Base-by-base conservation (phyloP, 2,113 vertebrate species). In the Hemiprocne comata region DNA sequence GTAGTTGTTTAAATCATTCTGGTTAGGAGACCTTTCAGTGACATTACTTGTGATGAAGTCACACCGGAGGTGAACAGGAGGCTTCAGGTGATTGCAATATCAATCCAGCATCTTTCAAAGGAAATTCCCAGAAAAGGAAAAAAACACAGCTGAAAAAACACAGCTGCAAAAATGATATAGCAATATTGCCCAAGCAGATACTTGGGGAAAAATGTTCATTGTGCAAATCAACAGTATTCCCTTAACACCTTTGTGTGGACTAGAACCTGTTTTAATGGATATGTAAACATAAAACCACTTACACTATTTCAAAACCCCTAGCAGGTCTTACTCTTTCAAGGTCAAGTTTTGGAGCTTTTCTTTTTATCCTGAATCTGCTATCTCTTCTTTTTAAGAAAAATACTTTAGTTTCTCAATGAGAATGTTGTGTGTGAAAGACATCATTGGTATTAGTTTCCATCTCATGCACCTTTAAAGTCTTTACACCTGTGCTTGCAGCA, bases 141-240 rank as follows among this genome's bases (percentile, higher is more conserved):
- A 82, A 85, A 58, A 55, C 6, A 26, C 57, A 90, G 55, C 77
- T 93, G 84, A 74, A 60, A 84, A 91, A 90, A 94, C 73, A 67
- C 44, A 87, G 74, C 44, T 89, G 54, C 54, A 85, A 38, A 89
- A 80, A 44, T 44, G 3, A 40, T 81, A 17, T 87, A 36, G 38
- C 48, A 60, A 5, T 66, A 51, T 61, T 57, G 25, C 29, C 48
- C 20, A 64, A 40, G 58, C 31, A 95, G 64, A 51, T 85, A 48
- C 48, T 31, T 9, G 5, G 14, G 26, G 17, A n/a, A 38, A 38
- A 84, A 48, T 13, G 11, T 42, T 87, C 24, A 40, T 28, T 75
- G 66, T 73, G 36, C 54, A 85, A 72, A 75, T 94, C 50, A 44
- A 10, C 34, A 72, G 14, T 79, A 48, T 86, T 81, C 34, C 57